phyloP scores from a whole-genome alignment of 2,888 invertebrate genomes.

The Strigamia transsilvanica region DNA sequence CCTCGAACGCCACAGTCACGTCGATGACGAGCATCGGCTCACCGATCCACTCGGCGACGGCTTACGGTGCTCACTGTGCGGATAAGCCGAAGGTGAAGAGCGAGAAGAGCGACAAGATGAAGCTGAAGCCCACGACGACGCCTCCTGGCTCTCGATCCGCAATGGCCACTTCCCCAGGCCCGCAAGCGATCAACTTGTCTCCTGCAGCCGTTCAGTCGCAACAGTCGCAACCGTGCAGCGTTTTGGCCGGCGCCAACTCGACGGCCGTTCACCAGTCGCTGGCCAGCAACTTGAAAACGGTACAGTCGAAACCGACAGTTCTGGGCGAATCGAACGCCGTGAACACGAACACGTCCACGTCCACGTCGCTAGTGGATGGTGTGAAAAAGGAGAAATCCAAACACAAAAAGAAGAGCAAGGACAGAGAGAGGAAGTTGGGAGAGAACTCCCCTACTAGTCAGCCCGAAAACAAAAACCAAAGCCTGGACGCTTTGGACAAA shows the following conservation, averaged over 20 bases:
- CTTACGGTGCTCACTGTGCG: conserved; percentile 53
- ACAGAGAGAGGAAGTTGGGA: conserved; percentile 58
- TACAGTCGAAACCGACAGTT: conserved; percentile 64
- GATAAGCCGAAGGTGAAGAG: conserved; percentile 60
- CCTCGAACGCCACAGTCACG: conserved; percentile 54
- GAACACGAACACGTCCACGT: no score
- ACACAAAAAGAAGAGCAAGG: conserved; percentile 62
- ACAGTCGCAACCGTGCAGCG: conserved; percentile 23
- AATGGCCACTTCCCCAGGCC: background rate
- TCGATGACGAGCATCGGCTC: conserved; percentile 53
- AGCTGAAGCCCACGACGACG: conserved; percentile 57
- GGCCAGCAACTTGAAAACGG: conserved; percentile 61
- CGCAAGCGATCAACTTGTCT: conserved; percentile 39
- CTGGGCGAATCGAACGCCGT: conserved; percentile 62
- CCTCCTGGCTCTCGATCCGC: background rate
- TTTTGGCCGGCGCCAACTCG: conserved; percentile 53
- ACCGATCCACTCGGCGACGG: conserved; percentile 53
- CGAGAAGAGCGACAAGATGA: conserved; percentile 59
- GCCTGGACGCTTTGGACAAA: conserved; percentile 53
- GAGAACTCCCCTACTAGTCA: conserved; percentile 54
- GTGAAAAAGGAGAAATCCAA: conserved; percentile 63
- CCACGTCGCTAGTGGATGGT: conserved; percentile 59
- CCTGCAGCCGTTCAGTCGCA: conserved; percentile 41
- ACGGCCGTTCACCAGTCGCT: conserved; percentile 53
- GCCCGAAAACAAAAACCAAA: conserved; percentile 30